Evolutionary conservation across 2,113 vertebrate genomes (phyloP).

Genomic region (Sphaerodactylus townsendi): DNA sequence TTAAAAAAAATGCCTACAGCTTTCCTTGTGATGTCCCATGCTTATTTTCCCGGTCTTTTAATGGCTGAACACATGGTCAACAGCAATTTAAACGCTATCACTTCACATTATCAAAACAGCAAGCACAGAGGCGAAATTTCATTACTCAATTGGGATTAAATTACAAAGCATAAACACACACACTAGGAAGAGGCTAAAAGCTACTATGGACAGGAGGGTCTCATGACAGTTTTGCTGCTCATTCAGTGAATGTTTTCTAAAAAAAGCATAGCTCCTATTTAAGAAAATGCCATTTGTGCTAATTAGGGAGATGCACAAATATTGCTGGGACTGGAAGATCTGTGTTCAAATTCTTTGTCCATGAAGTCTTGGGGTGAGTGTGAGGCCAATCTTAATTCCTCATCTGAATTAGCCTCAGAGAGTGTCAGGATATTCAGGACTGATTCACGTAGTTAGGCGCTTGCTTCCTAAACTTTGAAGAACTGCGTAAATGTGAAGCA

Average conservation of each 20-base stretch:
- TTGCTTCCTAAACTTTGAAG: no score
- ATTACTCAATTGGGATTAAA: background rate
- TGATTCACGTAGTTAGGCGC: no score
- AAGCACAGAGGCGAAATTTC: slow-evolving; percentile 31
- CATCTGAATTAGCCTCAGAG: no score
- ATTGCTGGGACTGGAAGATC: no score
- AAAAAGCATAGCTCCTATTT: no score
- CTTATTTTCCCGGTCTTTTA: slow-evolving; percentile 74
- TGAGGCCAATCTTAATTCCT: no score
- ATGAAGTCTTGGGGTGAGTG: no score
- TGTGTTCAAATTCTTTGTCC: no score
- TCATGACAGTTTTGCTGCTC: background rate
- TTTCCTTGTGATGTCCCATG: slow-evolving; percentile 71
- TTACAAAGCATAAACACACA: slow-evolving; percentile 17
- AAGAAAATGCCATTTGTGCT: no score
- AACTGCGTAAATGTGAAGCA: no score
- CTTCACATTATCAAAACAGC: slow-evolving; percentile 45
- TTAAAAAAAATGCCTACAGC: slow-evolving; percentile 49
- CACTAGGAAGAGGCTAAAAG: slow-evolving; percentile 30
- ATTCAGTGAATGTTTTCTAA: background rate
- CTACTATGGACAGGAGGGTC: background rate
- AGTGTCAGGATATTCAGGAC: no score
- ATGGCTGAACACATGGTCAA: slow-evolving; percentile 62
- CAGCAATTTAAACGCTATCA: slow-evolving; percentile 66
- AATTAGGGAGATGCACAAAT: no score